phyloP scores from a whole-genome alignment of 2,888 invertebrate species.

The Galeopsomyia nigrocyanea region DNA sequence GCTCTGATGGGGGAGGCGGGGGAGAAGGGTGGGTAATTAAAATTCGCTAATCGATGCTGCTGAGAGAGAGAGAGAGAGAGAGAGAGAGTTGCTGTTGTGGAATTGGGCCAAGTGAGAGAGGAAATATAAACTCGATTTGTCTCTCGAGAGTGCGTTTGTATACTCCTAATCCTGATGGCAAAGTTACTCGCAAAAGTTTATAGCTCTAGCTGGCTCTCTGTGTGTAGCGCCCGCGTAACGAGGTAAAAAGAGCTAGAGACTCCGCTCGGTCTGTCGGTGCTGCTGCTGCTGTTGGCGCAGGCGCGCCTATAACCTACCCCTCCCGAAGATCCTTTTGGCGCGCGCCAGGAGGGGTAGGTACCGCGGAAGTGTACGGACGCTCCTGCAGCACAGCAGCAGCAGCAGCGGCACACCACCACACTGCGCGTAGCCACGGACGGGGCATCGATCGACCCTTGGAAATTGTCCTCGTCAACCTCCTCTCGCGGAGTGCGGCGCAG shows the following conservation, averaged over 20 bases:
- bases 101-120: background rate
- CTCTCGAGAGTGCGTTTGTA: no score
- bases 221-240: background rate
- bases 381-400: background rate
- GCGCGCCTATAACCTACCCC: no score
- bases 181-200: no score
- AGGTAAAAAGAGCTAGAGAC: background rate
- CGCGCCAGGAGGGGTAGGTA: constrained; percentile 8
- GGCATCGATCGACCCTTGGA: constrained; percentile 50
- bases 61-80: background rate
- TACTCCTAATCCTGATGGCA: no score
- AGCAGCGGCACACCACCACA: constrained; percentile 20
- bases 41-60: background rate
- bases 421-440: constrained; percentile 25
- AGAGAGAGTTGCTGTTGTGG: background rate
- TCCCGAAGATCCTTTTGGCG: constrained; percentile 5
- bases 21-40: background rate
- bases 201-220: background rate
- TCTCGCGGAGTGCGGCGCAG: background rate
- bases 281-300: no score
- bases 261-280: no score
- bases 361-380: no score
- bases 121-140: no score
- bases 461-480: constrained; percentile 47
- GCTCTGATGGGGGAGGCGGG: background rate